Conservation (phyloP, 1,140 invertebrate genomes). For the Zaprionus ghesquierei region DNA sequence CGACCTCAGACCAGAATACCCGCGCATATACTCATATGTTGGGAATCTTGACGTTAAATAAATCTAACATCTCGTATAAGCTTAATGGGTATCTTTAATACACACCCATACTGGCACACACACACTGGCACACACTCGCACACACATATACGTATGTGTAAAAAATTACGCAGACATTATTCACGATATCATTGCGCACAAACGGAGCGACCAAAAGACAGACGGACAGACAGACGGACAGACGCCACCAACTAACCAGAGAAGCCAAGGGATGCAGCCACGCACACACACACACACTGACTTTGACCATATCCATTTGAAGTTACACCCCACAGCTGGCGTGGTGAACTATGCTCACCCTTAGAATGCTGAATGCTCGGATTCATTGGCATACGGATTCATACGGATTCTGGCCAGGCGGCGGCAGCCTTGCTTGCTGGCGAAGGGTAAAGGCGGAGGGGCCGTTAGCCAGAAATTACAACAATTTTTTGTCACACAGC, state of each 20-base stretch:
- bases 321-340: constrained; percentile 27
- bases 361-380: constrained; percentile 32
- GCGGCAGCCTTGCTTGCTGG: background rate
- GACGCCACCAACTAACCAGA: background rate
- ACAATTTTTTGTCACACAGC: constrained; percentile 61
- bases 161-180: constrained; percentile 80
- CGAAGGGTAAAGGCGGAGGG: constrained; percentile 11
- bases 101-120: constrained; percentile 30
- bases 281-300: constrained; percentile 9
- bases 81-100: constrained; percentile 76
- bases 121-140: constrained; percentile 12
- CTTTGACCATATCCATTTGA: constrained; percentile 48
- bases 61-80: constrained; percentile 72
- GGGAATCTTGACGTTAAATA: constrained; percentile 77
- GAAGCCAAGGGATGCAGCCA: background rate
- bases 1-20: background rate
- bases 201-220: constrained; percentile 18
- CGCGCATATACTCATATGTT: constrained; percentile 42
- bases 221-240: constrained; percentile 1
- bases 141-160: constrained; percentile 31
- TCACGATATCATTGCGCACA: constrained; percentile 75
- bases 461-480: constrained; percentile 63
- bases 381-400: constrained; percentile 37
- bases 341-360: constrained; percentile 47
- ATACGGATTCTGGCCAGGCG: background rate